Evolutionary conservation across 2,888 invertebrate genomes (phyloP), one percentile per base, ranked within the genome.

Genomic region (Mesorhabditis belari): DNA sequence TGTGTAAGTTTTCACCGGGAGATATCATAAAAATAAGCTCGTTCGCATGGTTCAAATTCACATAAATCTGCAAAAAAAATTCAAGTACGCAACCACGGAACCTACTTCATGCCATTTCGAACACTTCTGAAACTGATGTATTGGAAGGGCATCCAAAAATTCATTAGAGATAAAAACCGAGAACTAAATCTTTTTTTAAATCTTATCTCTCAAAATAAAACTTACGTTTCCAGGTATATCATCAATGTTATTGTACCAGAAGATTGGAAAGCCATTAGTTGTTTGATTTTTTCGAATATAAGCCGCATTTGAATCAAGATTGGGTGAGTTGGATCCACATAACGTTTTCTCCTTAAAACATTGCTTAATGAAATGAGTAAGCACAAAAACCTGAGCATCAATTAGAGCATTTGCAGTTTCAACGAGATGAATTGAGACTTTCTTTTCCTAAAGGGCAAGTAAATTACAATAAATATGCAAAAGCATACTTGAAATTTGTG

Each of bases 131-230:
- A 96, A 90, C 81, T 94, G 94, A 81, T 96, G 94, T 67, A 96
- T 87, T 0, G 98, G 98, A 35, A 98, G 82, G 1, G 94, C 95
- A 86, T 98, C 98, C 81, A 98, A 92, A 83, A 98, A 98, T 82
- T 98, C 98, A 84, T 99, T 92, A 9, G 95, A 96, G 19, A 98
- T 82, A 71, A 89, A 87, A 79, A 92, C 87, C 3, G 89, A 88
- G 81, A 92, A 93, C 63, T 73, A 44, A 62, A 64, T 29, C 19
- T n/a, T 12, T 2, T 51, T 2, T 12, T 2, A 3, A 51, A 19
- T 51, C 21, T 51, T 0, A n/a, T n/a, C n/a, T n/a, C n/a, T n/a
- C n/a, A n/a, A n/a, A n/a, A n/a, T n/a, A n/a, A n/a, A n/a, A n/a
- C n/a, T n/a, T n/a, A n/a, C 74, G 27, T 65, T 67, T 28, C 85